Conservation (phyloP, 1,140 invertebrate genomes). For the Acromyrmex echinatior region DNA sequence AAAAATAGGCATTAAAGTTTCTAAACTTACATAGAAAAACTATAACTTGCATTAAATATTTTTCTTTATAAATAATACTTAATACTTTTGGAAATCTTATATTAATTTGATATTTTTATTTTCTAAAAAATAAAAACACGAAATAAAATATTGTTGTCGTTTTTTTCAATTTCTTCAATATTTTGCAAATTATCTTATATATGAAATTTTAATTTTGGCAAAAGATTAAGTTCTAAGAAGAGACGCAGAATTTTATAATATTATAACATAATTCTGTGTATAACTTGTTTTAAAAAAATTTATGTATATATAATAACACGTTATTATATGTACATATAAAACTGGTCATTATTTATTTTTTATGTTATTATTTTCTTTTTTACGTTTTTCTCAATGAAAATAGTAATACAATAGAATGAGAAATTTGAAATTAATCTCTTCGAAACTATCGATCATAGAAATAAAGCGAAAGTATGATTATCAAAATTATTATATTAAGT, state of each 20-base stretch:
- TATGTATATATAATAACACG: background rate
- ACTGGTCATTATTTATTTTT: background rate
- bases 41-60: background rate
- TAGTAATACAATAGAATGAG: background rate
- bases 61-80: background rate
- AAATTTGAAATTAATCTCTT: background rate
- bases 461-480: background rate
- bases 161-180: background rate
- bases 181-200: background rate
- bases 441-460: background rate
- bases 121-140: background rate
- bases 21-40: background rate
- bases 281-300: background rate
- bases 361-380: too few relatives aligned
- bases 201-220: background rate
- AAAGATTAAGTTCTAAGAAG: background rate
- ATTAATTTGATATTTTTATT: background rate
- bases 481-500: constrained; percentile 1
- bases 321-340: background rate
- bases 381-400: too few relatives aligned
- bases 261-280: background rate
- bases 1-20: background rate
- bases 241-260: background rate
- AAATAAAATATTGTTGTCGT: background rate
- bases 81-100: background rate